Base-by-base conservation (phyloP, 2,113 vertebrate species). In the Micronycteris hirsuta region DNA sequence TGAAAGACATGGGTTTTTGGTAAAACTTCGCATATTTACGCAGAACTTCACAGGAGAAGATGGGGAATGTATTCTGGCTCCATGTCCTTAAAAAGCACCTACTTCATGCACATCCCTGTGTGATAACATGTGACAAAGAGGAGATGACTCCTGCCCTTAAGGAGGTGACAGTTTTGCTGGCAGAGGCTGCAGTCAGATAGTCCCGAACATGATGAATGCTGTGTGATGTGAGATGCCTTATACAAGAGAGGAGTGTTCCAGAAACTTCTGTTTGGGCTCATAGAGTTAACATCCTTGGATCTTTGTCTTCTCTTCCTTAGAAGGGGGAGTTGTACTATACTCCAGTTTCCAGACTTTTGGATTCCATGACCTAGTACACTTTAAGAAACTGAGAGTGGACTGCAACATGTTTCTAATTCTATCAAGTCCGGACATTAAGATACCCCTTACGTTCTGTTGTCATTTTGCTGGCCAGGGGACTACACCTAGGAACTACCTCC, bases 101-200 rank as follows among this genome's bases (percentile, higher is more conserved):
- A 31, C 16, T 22, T 7, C 11, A 14, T 20, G 16, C 1, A 2
- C 7, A 3, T 33, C 7, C 26, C 16, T 28, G 8, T 26, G 17
- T 31, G 24, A 52, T 26, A 63, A 49, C 43, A 80, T 0, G 2
- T 20, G 19, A n/a, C 12, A 36, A 84, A 13, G 7, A 82, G 26
- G 47, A 74, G 16, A 26, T 9, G 47, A 28, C 4, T 19, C 38
- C 28, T 15, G 3, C 2, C 11, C 16, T 5, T 16, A 41, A 15
- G 22, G 52, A 89, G 31, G 28, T 33, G 9, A 7, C 1, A 61
- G 19, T 65, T 84, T 71, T 65, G 43, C 20, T 13, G 5, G 33
- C 45, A 38, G 24, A 41, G 43, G 22, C 7, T 31, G 41, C 31
- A 45, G 3, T 45, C 1, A 61, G 52, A 56, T 17, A 14, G 0